Evolutionary conservation across 2,797 vertebrate genomes (phyloP).

Genomic region (Gallinago solitaria): DNA sequence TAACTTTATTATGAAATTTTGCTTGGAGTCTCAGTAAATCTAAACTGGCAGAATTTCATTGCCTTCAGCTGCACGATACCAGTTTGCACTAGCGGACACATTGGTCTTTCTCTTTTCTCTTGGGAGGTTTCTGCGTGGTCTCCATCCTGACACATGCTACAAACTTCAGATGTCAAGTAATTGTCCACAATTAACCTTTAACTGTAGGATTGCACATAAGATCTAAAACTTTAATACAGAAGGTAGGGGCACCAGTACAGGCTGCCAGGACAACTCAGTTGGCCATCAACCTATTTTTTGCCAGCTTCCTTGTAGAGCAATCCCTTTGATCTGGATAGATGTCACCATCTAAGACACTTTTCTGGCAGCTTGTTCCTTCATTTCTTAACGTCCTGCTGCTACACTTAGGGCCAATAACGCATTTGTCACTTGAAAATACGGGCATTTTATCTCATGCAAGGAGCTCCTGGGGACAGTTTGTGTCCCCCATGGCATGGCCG

Average conservation of each 20-base stretch:
- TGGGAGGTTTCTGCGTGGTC: background rate
- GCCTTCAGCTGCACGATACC: background rate
- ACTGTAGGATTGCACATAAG: background rate
- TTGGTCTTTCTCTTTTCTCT: background rate
- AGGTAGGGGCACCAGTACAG: background rate
- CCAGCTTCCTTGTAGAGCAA: background rate
- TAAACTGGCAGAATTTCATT: background rate
- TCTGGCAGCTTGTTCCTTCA: background rate
- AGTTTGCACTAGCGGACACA: accelerated
- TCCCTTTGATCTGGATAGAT: background rate
- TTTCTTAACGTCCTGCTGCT: background rate
- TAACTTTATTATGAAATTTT: background rate
- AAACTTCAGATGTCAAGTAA: background rate
- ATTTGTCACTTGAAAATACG: background rate
- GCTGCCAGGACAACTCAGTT: background rate
- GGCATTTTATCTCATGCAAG: background rate
- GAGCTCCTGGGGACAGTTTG: background rate
- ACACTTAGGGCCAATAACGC: accelerated
- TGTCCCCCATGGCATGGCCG: accelerated
- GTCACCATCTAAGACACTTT: background rate
- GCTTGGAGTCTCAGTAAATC: background rate
- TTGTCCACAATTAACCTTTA: background rate
- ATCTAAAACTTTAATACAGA: background rate
- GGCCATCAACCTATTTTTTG: background rate
- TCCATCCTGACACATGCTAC: background rate